A percentile compares a stretch with the other conserved stretches of the same genome.
Conservation (phyloP, 2,888 invertebrate species). For the Leptopterna dolabrata region DNA sequence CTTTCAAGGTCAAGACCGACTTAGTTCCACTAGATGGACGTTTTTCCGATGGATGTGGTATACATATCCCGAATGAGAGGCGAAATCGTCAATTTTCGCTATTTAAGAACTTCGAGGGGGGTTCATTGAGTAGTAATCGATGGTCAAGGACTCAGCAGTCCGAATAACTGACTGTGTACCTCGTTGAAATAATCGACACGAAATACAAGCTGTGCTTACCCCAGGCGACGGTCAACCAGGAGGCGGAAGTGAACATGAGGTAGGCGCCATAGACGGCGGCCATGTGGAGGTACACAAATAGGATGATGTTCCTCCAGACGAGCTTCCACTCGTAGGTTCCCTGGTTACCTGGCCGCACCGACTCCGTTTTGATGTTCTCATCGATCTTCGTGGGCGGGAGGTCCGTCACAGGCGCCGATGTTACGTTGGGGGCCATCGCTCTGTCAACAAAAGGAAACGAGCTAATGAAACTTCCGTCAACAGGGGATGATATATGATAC, state of each 20-base stretch:
- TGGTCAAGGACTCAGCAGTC: no score
- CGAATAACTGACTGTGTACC: no score
- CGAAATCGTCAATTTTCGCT: no score
- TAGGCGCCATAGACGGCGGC: slow-evolving; percentile 82
- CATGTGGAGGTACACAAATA: slow-evolving; percentile 80
- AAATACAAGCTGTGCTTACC: slow-evolving; percentile 74
- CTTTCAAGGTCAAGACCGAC: no score
- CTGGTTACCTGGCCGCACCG: slow-evolving; percentile 29
- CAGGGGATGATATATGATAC: neutral
- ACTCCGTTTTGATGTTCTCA: neutral
- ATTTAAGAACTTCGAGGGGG: no score
- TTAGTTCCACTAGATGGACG: no score
- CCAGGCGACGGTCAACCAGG: slow-evolving; percentile 76
- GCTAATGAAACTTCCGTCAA: neutral
- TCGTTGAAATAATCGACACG: no score
- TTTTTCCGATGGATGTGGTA: no score
- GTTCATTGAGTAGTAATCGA: no score
- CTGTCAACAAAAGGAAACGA: slow-evolving; percentile 39
- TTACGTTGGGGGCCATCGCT: slow-evolving; percentile 69
- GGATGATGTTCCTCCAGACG: slow-evolving; percentile 87
- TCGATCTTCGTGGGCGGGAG: slow-evolving; percentile 45
- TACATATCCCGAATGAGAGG: no score
- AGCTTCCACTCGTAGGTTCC: slow-evolving; percentile 66
- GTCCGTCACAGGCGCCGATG: slow-evolving; percentile 66
- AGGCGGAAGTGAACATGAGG: slow-evolving; percentile 79